Evolutionary conservation across 2,797 vertebrate genomes (phyloP).

Genomic region (Caiman crocodilus): DNA sequence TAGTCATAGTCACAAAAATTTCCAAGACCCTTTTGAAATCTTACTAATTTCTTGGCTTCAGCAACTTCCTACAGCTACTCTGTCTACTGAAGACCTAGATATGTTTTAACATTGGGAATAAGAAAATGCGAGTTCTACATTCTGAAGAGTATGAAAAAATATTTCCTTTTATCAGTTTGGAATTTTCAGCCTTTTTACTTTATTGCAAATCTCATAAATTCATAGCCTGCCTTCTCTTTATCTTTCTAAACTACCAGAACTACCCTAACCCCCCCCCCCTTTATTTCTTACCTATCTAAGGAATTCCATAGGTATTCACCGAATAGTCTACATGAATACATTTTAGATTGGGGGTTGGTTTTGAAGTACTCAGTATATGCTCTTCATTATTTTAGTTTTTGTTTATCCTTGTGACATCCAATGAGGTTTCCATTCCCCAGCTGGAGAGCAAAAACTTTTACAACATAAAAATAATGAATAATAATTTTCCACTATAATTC

Average conservation of each 20-base stretch:
- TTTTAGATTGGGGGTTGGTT: background rate
- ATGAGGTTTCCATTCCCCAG: background rate
- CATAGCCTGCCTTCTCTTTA: background rate
- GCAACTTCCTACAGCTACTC: background rate
- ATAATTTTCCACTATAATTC: background rate
- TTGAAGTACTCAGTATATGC: background rate
- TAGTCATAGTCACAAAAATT: background rate
- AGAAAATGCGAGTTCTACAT: background rate
- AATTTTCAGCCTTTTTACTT: background rate
- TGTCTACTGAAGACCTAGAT: too few species aligned
- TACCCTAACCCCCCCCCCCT: background rate
- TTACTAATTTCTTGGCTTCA: background rate
- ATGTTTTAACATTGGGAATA: background rate
- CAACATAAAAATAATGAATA: background rate
- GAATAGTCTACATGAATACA: background rate
- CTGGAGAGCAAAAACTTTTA: background rate
- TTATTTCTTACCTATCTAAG: background rate
- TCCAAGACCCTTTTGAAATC: background rate
- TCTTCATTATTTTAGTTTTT: too few species aligned
- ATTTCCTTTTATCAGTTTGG: conserved; percentile 4
- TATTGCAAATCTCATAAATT: background rate
- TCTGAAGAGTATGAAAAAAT: background rate
- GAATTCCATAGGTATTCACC: background rate
- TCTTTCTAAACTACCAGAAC: background rate
- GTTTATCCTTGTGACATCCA: too few species aligned